phyloP scores from a whole-genome alignment of 1,140 invertebrate species.

The Cotesia typhae region DNA sequence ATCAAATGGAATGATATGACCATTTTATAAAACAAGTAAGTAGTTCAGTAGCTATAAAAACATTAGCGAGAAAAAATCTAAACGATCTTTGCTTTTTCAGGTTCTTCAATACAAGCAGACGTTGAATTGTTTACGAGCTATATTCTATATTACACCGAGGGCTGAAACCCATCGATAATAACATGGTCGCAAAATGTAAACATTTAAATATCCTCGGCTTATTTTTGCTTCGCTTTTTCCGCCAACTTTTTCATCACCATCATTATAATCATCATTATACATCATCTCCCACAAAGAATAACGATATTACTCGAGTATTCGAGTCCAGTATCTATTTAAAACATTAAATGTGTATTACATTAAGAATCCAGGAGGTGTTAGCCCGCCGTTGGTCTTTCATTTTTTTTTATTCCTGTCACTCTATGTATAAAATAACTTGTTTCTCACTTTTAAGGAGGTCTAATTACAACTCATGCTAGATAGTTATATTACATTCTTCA shows the following conservation, averaged over 20 bases:
- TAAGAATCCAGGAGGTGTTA: slow-evolving; percentile 25
- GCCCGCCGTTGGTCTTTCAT: slow-evolving; percentile 27
- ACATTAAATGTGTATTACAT: neutral
- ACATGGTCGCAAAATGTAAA: slow-evolving; percentile 14
- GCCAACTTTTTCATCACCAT: neutral
- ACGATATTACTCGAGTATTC: neutral
- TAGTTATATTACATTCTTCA: no score
- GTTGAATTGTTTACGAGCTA: slow-evolving; percentile 3
- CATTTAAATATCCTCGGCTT: neutral
- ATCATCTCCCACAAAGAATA: slow-evolving; percentile 28
- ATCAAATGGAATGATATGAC: no score
- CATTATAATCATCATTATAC: neutral
- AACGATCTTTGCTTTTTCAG: slow-evolving; percentile 20
- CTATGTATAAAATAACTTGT: neutral
- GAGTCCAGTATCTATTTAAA: slow-evolving; percentile 25
- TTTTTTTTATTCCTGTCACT: slow-evolving; percentile 14
- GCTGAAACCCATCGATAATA: slow-evolving; percentile 10
- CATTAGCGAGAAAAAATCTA: neutral
- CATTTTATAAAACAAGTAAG: neutral
- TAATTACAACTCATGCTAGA: no score
- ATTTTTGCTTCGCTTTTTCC: neutral
- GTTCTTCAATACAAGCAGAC: slow-evolving; percentile 3
- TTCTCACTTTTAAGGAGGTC: neutral
- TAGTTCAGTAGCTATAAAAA: neutral
- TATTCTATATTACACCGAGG: neutral